Base-by-base conservation (phyloP, 1,140 invertebrate species). In the Drosophila gunungcola region DNA sequence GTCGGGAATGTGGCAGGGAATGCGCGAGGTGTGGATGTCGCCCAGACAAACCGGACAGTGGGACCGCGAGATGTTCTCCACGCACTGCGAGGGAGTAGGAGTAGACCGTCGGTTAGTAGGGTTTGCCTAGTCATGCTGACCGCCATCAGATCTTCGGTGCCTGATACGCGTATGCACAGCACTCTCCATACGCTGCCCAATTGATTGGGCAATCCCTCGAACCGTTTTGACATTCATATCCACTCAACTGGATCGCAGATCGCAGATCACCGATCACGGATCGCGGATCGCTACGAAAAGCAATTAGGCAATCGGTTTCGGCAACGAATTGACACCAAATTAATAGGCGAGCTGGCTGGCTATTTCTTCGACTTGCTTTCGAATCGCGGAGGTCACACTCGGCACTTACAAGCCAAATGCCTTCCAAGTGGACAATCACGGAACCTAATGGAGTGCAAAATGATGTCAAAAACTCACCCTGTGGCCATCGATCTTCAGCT, bases 31-130 rank as follows among this genome's bases (percentile, higher is more conserved):
- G 92, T 98, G 97, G 79, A 98, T 97, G 92, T 97, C 96, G 80
- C 97, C 96, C 55, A 97, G 90, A 78, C 97, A 98, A 34, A 98
- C 96, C 2, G 97, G 96, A 92, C 97, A 98, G 93, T 97, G 97
- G 1, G 96, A 95, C 10, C 96, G 95, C 1, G 96, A 97, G 6
- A 97, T 96, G 80, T 97, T 97, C 92, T 97, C 97, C 11, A 97
- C 96, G 90, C 97, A 97, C 96, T 97, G 92, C 1, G 93, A 51
- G 1, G 5, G 29, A 65, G 6, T 34, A 11, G 5, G 13, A 21
- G 12, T 27, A 21, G 11, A 32, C n/a, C 21, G 21, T 7, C 43
- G 29, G 36, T 42, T 46, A 45, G 9, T 9, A n/a, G 4, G 29
- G 1, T 38, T 51, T 38, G 10, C 7, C 49, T 21, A 48, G n/a